Base-by-base conservation (phyloP, 2,797 vertebrate genomes). In the Aythya fuligula region DNA sequence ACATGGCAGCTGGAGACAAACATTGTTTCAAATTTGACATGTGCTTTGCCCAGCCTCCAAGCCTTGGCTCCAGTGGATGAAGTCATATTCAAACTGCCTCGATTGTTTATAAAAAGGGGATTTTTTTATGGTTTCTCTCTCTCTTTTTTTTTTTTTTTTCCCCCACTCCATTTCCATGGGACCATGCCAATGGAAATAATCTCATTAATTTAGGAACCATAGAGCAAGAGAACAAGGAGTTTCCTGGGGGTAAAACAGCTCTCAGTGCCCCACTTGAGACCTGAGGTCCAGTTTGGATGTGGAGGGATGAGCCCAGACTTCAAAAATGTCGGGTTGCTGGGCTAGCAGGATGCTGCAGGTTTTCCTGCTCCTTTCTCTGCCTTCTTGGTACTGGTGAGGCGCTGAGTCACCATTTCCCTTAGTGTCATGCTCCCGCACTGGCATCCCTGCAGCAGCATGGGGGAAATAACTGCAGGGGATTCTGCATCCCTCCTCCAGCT, bases 1-100 rank as follows among this genome's bases (percentile, higher is more conserved):
- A 91, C 81, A 77, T 83, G 85, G 75, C 73, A 95, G 90, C 58
- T 88, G 90, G 54, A 90, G 45, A 75, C 65, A 61, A 7, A 5
- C 7, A 17, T 54, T 67, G 3, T 34, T 34, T 84, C 19, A 60
- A 43, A 28, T 53, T 79, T 79, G 67, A 62, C 16, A 34, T 20
- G 65, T 34, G 1, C 45, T 84, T 84, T 84, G 21, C 84, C 28
- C 39, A 57, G 74, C 38, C 80, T 85, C 64, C 57, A 71, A 87
- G 45, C 36, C 62, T 82, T 84, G 89, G 56, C 49, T 74, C 32
- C 80, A 70, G 69, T 51, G 90, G 65, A 82, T 60, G 80, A 79
- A 91, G 32, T 73, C 17, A 28, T 47, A 64, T 27, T 85, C 53
- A 85, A 54, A 73, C 60, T 66, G 77, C 25, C 71, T 74, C n/a